Conservation (phyloP, 2,888 invertebrate species). For the Macroteleia sp. region DNA sequence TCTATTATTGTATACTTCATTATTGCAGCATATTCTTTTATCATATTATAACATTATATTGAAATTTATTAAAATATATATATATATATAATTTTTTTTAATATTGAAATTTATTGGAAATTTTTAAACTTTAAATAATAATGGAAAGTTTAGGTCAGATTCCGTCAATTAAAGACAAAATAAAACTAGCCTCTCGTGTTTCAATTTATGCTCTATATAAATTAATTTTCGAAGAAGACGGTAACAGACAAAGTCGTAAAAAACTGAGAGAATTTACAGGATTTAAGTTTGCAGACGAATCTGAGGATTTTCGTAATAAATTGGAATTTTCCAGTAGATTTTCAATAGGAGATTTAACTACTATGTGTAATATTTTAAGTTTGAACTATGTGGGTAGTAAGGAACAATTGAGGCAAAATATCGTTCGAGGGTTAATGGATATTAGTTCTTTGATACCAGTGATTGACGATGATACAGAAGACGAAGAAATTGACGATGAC, state of each 20-base stretch:
- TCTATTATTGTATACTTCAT: too few species aligned
- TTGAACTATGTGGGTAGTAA: constrained; percentile 8
- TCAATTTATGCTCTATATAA: constrained; percentile 14
- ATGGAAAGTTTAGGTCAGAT: constrained; percentile 7
- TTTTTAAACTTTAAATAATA: background rate
- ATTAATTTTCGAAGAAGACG: constrained; percentile 22
- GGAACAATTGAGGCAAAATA: background rate
- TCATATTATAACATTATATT: too few species aligned
- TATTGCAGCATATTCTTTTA: too few species aligned
- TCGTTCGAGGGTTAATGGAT: background rate
- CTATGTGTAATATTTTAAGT: constrained; percentile 20
- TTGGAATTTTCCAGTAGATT: constrained; percentile 5
- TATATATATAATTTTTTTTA: too few species aligned
- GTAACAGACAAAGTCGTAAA: background rate
- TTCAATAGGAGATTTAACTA: constrained; percentile 6
- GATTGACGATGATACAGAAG: background rate
- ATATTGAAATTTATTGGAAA: background rate
- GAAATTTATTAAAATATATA: too few species aligned
- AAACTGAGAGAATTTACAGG: constrained; percentile 13
- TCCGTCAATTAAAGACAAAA: background rate
- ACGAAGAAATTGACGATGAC: constrained; percentile 3
- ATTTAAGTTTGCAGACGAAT: constrained; percentile 13
- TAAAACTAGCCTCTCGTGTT: background rate
- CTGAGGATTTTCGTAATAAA: constrained; percentile 5
- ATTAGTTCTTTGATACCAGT: background rate